Base-by-base conservation (phyloP, 1,140 invertebrate genomes). In the Neuroterus valhalla region DNA sequence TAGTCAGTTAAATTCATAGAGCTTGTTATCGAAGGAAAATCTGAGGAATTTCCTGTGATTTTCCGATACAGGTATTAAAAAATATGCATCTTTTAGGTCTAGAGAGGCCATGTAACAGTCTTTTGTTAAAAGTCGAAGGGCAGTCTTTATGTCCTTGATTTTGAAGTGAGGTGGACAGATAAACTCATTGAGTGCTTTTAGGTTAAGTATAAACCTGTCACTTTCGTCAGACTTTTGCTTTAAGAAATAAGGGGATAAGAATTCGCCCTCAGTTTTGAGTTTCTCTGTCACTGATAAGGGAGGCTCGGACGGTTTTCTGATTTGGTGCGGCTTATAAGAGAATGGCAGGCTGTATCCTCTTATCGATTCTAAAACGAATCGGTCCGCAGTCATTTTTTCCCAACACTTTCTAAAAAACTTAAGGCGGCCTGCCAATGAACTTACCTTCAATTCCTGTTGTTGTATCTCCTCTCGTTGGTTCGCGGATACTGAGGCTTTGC, bases 151-250 rank as follows among this genome's bases (percentile, higher is more conserved):
- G 45, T 74, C 66, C 19, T 74, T 67, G 46, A 74, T 26, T 44
- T 74, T 69, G 26, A 75, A 75, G 26, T 74, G 72, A 10, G 21
- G 19, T n/a, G 66, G 19, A 5, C 5, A 3, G 21, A 76, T 69
- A 62, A 70, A 74, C 23, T 38, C 19, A 66, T 77, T 71, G 11
- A 71, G 62, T n/a, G 23, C 26, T 44, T 70, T 77, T 31, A 72
- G 45, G 52, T 77, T 70, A n/a, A 82, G 50, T 19, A 82, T 71
- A 46, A 78, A 74, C 48, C 45, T 11, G 26, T 23, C 48, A 23
- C 21, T 19, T 3, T 88, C n/a, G 90, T 90, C 3, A 89, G 90
- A 11, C 43, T 74, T 74, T 1, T 66, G 45, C 12, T 42, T 31
- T 43, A 74, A 66, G 69, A 75, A 75, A 71, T 91, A 72, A 21